A percentile compares a stretch with the other conserved stretches of the same genome.
Conservation (phyloP, 2,888 invertebrate species). For the Drosophila hamatofila region DNA sequence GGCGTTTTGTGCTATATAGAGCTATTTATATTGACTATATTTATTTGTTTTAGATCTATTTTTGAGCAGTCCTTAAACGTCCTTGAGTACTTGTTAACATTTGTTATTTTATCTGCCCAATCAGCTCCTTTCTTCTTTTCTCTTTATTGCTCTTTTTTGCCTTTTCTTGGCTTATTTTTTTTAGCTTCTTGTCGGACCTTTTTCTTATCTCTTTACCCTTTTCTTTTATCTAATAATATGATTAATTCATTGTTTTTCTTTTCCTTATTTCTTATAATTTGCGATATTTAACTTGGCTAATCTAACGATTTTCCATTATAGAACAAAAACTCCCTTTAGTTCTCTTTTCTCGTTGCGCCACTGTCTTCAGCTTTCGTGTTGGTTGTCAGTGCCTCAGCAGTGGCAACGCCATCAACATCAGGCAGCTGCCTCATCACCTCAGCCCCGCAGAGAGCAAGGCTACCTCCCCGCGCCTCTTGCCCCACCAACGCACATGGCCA, state of each 20-base stretch:
- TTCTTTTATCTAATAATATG: no score
- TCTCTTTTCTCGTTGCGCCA: slow-evolving; percentile 15
- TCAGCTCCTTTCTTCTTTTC: background rate
- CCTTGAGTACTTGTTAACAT: background rate
- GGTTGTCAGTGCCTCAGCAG: slow-evolving; percentile 62
- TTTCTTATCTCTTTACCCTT: background rate
- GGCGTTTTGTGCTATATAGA: background rate
- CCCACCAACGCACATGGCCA: slow-evolving; percentile 34
- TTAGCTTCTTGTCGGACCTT: background rate
- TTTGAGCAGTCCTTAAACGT: no score
- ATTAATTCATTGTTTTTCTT: background rate
- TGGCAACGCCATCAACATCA: slow-evolving; percentile 72
- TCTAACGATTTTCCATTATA: background rate
- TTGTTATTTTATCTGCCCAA: background rate
- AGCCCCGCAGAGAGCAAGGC: slow-evolving; percentile 12
- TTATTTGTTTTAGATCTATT: no score
- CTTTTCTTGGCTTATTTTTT: background rate
- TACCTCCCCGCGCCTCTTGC: background rate
- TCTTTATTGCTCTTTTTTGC: background rate
- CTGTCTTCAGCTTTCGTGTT: slow-evolving; percentile 10
- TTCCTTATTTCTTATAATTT: background rate
- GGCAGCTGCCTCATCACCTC: slow-evolving; percentile 55
- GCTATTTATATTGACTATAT: background rate
- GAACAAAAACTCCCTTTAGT: background rate
- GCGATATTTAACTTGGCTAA: background rate